These are phyloP conservation scores for Anthrax anthrax DNA, from an alignment of 2,888 invertebrate genomes.

Conservation along the genomic window DNA sequence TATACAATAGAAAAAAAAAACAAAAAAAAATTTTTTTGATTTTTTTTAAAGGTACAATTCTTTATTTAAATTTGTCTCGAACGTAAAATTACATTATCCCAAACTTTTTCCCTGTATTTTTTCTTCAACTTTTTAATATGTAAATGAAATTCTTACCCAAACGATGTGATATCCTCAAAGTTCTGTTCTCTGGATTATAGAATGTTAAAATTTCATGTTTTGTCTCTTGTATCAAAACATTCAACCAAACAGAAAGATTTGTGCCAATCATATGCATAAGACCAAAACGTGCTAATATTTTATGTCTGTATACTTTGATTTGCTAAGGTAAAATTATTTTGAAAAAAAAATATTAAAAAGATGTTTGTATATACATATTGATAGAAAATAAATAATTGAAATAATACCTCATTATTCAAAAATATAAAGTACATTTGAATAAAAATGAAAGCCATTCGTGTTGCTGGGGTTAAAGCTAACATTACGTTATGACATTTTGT, in stretches of 20 bases:
- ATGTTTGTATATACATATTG: neutral
- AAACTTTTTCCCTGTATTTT: too few relatives aligned
- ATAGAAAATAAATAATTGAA: neutral
- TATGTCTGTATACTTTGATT: conserved; percentile 82
- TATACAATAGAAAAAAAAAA: neutral
- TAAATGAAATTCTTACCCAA: conserved; percentile 36
- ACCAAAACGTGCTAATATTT: conserved; percentile 83
- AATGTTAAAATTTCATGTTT: conserved; percentile 88
- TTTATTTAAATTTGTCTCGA: neutral
- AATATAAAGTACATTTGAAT: conserved; percentile 98
- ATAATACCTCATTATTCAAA: conserved; percentile 78
- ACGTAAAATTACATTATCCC: neutral
- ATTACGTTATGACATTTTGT: conserved; percentile 86
- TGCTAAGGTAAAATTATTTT: conserved; percentile 42
- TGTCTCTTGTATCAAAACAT: conserved; percentile 87
- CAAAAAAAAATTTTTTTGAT: neutral
- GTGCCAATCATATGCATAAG: conserved; percentile 99
- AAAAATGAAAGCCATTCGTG: conserved; percentile 90
- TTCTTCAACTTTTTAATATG: too few relatives aligned
- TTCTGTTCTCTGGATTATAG: conserved; percentile 78
- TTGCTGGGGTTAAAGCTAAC: conserved; percentile 77
- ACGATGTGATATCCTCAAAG: conserved; percentile 62
- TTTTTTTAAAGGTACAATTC: neutral
- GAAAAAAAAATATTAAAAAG: neutral
- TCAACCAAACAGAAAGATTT: conserved; percentile 93